Conservation (phyloP, 2,113 vertebrate species). For the Cynocephalus volans region DNA sequence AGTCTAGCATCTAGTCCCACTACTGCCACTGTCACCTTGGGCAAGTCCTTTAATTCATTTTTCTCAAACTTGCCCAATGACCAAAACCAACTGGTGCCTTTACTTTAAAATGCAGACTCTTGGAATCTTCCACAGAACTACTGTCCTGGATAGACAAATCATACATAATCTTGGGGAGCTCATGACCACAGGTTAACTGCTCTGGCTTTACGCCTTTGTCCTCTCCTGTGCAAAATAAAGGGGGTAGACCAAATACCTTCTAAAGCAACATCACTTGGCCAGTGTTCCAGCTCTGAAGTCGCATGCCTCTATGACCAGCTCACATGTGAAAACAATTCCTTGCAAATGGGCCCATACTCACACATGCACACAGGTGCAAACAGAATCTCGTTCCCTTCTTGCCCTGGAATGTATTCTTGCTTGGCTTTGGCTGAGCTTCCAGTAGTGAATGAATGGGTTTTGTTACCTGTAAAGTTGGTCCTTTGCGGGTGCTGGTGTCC, state of each 20-base stretch:
- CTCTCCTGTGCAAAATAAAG: background rate
- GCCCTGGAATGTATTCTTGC: background rate
- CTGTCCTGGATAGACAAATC: background rate
- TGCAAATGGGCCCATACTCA: background rate
- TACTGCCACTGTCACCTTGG: background rate
- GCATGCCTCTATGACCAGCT: background rate
- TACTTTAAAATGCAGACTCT: slow-evolving; percentile 24
- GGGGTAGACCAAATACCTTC: background rate
- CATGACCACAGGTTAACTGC: background rate
- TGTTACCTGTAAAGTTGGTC: background rate
- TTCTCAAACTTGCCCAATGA: background rate
- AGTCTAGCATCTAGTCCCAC: background rate
- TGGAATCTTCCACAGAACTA: background rate
- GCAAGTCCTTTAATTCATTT: background rate
- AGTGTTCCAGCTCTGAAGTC: background rate
- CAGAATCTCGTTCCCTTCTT: background rate
- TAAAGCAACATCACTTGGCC: background rate
- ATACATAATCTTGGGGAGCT: background rate
- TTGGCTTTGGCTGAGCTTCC: background rate
- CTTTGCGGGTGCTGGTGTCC: background rate
- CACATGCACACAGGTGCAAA: background rate
- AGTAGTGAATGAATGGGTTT: background rate
- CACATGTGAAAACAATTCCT: background rate
- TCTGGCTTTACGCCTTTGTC: background rate
- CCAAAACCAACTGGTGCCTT: background rate